Evolutionary conservation across 2,888 invertebrate genomes (phyloP).

Genomic region (Lycocerus yunnanus): DNA sequence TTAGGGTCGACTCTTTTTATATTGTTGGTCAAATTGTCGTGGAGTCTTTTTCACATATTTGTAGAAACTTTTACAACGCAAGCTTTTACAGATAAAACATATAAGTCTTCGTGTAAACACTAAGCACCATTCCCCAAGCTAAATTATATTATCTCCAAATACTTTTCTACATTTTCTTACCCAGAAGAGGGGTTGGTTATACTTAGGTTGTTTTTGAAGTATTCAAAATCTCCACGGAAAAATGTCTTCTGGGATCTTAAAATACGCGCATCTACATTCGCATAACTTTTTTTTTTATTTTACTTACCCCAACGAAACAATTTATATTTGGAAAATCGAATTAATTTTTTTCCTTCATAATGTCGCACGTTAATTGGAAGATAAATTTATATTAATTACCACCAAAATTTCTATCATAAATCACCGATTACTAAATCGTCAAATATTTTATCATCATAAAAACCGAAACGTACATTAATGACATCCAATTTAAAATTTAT

Average conservation of each 20-base stretch:
- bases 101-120: constrained; percentile 20
- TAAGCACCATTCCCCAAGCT: constrained; percentile 15
- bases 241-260: constrained; percentile 18
- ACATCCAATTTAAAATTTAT: not conserved
- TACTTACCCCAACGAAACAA: not conserved
- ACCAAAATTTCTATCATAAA: not conserved
- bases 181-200: constrained; percentile 21
- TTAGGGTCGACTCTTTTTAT: not conserved
- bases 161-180: constrained; percentile 17
- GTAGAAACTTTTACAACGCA: constrained; percentile 10
- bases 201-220: constrained; percentile 23
- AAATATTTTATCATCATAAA: not conserved
- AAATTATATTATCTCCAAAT: constrained; percentile 27
- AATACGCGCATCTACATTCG: not conserved
- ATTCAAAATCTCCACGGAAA: constrained; percentile 9
- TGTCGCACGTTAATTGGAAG: not conserved
- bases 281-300: not conserved
- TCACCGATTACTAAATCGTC: not conserved
- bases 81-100: constrained; percentile 16
- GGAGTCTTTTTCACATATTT: constrained; percentile 20
- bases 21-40: constrained; percentile 21
- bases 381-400: not conserved
- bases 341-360: not conserved
- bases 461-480: not conserved
- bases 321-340: not conserved